Evolutionary conservation across 2,113 vertebrate species (phyloP).

Genomic region (Pollimyrus isidori): DNA sequence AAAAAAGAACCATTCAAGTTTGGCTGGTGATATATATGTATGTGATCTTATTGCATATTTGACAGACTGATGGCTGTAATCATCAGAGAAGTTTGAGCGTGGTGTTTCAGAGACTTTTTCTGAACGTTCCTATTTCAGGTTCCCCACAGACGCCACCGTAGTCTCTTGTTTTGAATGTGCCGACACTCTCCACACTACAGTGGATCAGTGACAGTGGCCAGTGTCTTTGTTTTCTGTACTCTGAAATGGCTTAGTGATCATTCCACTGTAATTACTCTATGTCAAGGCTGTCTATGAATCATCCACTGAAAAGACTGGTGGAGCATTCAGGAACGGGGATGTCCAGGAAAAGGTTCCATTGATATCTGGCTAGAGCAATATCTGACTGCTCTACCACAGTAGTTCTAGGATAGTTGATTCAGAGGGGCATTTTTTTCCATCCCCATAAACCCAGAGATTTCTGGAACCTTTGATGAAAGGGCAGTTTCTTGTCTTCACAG

Average conservation of each 20-base stretch:
- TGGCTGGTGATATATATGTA: neutral
- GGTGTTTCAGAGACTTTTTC: neutral
- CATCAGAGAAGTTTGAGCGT: neutral
- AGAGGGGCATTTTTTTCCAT: neutral
- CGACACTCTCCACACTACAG: neutral
- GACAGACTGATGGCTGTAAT: neutral
- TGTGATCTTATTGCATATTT: neutral
- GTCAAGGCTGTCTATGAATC: slow-evolving; percentile 4
- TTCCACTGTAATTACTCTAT: neutral
- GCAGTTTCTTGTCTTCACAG: slow-evolving; percentile 10
- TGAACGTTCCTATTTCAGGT: neutral
- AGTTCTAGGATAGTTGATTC: too few relatives aligned
- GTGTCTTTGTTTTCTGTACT: neutral
- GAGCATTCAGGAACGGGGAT: neutral
- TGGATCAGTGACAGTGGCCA: neutral
- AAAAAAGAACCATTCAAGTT: neutral
- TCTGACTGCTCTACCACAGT: neutral
- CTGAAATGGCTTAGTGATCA: neutral
- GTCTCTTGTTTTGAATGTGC: neutral
- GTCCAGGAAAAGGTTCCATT: neutral
- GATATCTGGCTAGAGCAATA: neutral
- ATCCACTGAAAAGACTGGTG: neutral
- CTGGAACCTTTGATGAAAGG: neutral
- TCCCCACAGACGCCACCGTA: neutral
- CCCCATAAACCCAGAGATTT: neutral